Percentiles rank a stretch among this genome's conserved stretches.
Evolutionary conservation across 2,888 invertebrate genomes (phyloP).

Genomic region (Archaeoteleia sp.): DNA sequence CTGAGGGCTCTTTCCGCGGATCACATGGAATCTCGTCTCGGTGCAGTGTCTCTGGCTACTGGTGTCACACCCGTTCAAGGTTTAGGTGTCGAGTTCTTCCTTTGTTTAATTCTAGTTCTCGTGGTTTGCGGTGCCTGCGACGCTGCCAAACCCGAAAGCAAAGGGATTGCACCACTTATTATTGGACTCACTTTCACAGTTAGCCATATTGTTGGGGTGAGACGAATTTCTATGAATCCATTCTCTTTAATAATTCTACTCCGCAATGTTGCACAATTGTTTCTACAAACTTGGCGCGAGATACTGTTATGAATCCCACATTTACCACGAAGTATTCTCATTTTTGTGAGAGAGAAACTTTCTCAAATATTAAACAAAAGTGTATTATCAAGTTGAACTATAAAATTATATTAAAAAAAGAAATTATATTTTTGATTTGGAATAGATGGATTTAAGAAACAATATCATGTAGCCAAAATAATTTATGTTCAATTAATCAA

Average conservation of each 20-base stretch:
- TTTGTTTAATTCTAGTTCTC: constrained; percentile 90
- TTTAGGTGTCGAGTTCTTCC: constrained; percentile 92
- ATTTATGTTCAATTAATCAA: no score
- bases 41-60: constrained; percentile 80
- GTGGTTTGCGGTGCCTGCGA: constrained; percentile 94
- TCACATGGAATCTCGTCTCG: constrained; percentile 78
- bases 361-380: no score
- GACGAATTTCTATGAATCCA: constrained; percentile 64
- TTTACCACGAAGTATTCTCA: no score
- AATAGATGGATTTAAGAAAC: no score
- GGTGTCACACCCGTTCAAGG: constrained; percentile 85
- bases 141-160: constrained; percentile 85
- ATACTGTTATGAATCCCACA: no score
- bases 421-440: no score
- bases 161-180: constrained; percentile 87
- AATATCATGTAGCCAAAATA: no score
- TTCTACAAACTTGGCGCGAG: no score
- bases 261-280: no score
- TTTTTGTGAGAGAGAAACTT: no score
- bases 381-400: no score
- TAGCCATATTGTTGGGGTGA: constrained; percentile 89
- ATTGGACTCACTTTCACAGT: constrained; percentile 91
- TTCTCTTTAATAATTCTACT: not conserved
- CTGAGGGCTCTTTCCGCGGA: constrained; percentile 85
- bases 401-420: no score